These are phyloP conservation scores for Carcina quercana DNA, from an alignment of 2,888 invertebrate genomes.

Conservation along the genomic window DNA sequence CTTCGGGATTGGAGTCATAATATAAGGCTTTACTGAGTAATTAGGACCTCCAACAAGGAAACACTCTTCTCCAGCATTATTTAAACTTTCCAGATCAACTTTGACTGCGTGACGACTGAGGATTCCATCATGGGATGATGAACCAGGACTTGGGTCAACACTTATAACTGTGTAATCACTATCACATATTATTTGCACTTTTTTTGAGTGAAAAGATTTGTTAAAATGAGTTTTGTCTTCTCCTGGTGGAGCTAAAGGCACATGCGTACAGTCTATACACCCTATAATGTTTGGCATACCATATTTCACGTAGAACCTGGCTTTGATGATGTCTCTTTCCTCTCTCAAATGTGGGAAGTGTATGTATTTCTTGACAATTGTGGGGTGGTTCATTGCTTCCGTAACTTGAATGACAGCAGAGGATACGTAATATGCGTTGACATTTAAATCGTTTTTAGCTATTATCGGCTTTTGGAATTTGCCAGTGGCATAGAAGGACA, in stretches of 20 bases:
- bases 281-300: constrained; percentile 60
- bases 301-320: constrained; percentile 63
- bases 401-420: constrained; percentile 56
- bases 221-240: constrained; percentile 61
- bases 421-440: constrained; percentile 56
- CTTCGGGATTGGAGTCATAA: constrained; percentile 60
- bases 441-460: constrained; percentile 50
- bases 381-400: constrained; percentile 55
- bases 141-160: constrained; percentile 48
- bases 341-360: constrained; percentile 60
- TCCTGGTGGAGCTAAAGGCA: constrained; percentile 55
- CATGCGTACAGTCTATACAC: constrained; percentile 58
- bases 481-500: constrained; percentile 58
- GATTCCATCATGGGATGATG: constrained; percentile 47
- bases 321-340: constrained; percentile 54
- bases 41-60: constrained; percentile 56
- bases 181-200: constrained; percentile 64
- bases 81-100: constrained; percentile 51
- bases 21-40: constrained; percentile 50
- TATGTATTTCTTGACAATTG: constrained; percentile 58
- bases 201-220: constrained; percentile 63
- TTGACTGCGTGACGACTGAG: constrained; percentile 48
- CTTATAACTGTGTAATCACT: constrained; percentile 51
- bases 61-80: constrained; percentile 48
- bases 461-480: constrained; percentile 57